These are phyloP conservation scores for Neelides sp. DNA, from an alignment of 1,140 invertebrate species.

Conservation along the genomic window DNA sequence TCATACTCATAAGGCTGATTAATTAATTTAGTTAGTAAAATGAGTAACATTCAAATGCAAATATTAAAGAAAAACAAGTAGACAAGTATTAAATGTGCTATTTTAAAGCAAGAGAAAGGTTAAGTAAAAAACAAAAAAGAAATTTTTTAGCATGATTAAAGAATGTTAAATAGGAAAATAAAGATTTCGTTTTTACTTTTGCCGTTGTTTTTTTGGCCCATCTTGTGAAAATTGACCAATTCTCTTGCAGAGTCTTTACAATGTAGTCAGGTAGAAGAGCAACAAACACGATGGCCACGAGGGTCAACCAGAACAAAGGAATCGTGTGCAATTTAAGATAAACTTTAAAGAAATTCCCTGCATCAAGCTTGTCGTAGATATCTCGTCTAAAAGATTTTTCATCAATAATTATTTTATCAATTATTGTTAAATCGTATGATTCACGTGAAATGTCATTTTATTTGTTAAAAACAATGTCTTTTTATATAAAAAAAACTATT, in stretches of 20 bases:
- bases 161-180: neutral
- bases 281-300: slow-evolving; percentile 42
- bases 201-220: neutral
- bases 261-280: slow-evolving; percentile 48
- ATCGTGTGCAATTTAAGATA: slow-evolving; percentile 46
- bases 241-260: slow-evolving; percentile 14
- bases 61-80: too few relatives aligned
- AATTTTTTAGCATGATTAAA: neutral
- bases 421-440: slow-evolving; percentile 36
- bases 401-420: slow-evolving; percentile 33
- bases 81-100: slow-evolving; percentile 7
- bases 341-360: slow-evolving; percentile 45
- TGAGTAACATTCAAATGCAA: too few relatives aligned
- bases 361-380: slow-evolving; percentile 1
- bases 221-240: neutral
- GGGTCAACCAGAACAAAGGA: slow-evolving; percentile 47
- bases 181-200: too few relatives aligned
- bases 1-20: too few relatives aligned
- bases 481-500: slow-evolving; percentile 15
- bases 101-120: neutral
- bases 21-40: too few relatives aligned
- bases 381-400: neutral
- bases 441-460: slow-evolving; percentile 37
- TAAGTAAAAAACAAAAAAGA: neutral
- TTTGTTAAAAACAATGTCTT: slow-evolving; percentile 13